Conservation (phyloP, 1,140 invertebrate species). For the Sarcophaga bullata region DNA sequence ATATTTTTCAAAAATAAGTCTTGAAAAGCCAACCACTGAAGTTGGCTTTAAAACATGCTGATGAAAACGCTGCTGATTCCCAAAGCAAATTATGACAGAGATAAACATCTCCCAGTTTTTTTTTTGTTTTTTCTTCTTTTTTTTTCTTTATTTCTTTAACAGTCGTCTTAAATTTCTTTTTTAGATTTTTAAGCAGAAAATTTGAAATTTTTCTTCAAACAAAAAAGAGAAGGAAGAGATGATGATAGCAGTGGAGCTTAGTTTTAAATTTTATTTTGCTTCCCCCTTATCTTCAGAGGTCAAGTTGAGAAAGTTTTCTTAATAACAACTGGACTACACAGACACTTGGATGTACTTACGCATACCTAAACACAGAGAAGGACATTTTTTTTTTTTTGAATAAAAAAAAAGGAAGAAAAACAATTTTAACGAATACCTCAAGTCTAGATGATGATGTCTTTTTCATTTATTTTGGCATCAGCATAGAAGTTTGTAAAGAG, state of each 20-base stretch:
- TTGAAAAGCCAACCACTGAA: not conserved
- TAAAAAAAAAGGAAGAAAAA: no score
- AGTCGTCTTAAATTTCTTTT: not conserved
- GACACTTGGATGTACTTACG: not conserved
- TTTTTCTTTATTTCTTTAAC: not conserved
- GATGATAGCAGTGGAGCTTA: not conserved
- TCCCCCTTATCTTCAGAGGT: not conserved
- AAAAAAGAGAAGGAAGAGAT: not conserved
- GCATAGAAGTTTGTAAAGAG: no score
- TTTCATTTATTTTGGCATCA: no score
- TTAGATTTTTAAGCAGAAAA: not conserved
- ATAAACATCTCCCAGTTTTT: not conserved
- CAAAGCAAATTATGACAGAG: conserved; percentile 14
- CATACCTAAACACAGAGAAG: no score
- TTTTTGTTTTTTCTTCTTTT: not conserved
- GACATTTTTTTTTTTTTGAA: no score
- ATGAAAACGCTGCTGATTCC: not conserved
- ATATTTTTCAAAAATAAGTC: no score
- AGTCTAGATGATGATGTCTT: no score
- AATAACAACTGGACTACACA: not conserved
- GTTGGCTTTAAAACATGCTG: not conserved
- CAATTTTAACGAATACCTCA: no score
- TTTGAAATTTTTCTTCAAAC: no score
- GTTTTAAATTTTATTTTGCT: not conserved
- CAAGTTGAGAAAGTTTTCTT: conserved; percentile 14